Evolutionary conservation across 2,797 vertebrate genomes (phyloP), one percentile per base, ranked within the genome.

Genomic region (Centropyge bicolor): DNA sequence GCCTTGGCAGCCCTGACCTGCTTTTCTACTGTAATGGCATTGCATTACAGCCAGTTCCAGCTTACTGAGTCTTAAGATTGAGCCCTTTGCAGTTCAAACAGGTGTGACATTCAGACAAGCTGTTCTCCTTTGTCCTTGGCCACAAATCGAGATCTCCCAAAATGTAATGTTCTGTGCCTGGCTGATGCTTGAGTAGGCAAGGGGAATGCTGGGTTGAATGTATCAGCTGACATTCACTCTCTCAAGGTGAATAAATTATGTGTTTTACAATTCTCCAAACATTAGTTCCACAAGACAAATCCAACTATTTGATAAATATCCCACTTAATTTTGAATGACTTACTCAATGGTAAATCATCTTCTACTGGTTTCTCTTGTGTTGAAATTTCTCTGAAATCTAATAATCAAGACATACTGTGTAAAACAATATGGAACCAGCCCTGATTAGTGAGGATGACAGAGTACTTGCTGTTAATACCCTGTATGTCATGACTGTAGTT

Each of bases 21-120:
- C 80, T 92, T 91, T 85, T 86, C 63, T 78, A 81, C 78, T 86
- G 88, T 92, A 94, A 93, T 94, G 81, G 86, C 83, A 85, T 88
- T 86, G 90, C 84, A 95, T 95, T 93, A 91, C 85, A 90, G 81
- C 78, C 88, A 89, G 93, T 95, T 95, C 92, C 94, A 94, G 92
- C 82, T 94, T 94, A 93, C 83, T 95, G 93, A 92, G 74, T 93
- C 82, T 90, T 87, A 85, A 93, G 91, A 95, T 94, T 93, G 92
- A 94, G 91, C 88, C 88, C 89, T 95, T 94, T 90, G 83, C 87
- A 84, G 89, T 93, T 91, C 88, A 93, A 90, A 92, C 88, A 91
- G 90, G 91, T 91, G 89, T 89, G 91, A 94, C 93, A 92, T 93
- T 94, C 89, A 91, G 86, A 89, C 84, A 88, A 85, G 83, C 87